These are phyloP conservation scores for Serranus cabrilla DNA, from an alignment of 2,797 vertebrate genomes.

Conservation along the genomic window DNA sequence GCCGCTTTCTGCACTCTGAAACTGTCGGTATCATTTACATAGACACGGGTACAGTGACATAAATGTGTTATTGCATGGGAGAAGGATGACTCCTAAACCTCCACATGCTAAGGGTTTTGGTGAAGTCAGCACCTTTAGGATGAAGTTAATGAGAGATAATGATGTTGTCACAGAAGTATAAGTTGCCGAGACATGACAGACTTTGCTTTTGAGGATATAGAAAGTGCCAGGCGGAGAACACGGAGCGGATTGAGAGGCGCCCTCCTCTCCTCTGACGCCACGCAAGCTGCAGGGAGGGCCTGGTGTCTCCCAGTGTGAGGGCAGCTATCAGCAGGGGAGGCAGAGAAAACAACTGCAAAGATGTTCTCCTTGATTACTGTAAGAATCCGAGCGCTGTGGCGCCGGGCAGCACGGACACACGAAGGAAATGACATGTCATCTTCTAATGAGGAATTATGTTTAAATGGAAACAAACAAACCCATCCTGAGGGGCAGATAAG, in stretches of 20 bases:
- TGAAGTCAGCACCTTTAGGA: constrained; percentile 18
- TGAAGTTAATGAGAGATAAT: constrained; percentile 71
- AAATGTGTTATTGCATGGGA: not conserved
- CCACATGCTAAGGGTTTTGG: constrained; percentile 10
- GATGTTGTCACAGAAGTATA: constrained; percentile 40
- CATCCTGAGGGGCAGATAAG: constrained; percentile 6
- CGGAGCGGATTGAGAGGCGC: constrained; percentile 9
- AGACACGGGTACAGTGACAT: constrained; percentile 29
- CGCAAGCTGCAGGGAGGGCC: constrained; percentile 24
- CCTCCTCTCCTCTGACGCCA: constrained; percentile 25
- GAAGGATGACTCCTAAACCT: constrained; percentile 23
- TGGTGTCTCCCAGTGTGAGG: constrained; percentile 41
- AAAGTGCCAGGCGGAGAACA: constrained; percentile 22
- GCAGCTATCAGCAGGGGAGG: constrained; percentile 47
- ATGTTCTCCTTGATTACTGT: constrained; percentile 51
- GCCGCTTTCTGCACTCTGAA: constrained; percentile 22
- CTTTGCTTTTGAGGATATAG: constrained; percentile 22
- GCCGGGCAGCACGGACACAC: not conserved
- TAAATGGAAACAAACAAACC: constrained; percentile 63
- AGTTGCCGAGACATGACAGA: constrained; percentile 28
- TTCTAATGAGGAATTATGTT: constrained; percentile 35
- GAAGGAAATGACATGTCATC: constrained; percentile 55
- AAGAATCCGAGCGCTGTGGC: constrained; percentile 12
- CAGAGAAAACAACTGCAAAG: constrained; percentile 48
- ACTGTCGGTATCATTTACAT: constrained; percentile 40